Percentiles rank a stretch among this genome's conserved stretches.
phyloP scores from a whole-genome alignment of 2,113 vertebrate species.

The Mesocricetus auratus region DNA sequence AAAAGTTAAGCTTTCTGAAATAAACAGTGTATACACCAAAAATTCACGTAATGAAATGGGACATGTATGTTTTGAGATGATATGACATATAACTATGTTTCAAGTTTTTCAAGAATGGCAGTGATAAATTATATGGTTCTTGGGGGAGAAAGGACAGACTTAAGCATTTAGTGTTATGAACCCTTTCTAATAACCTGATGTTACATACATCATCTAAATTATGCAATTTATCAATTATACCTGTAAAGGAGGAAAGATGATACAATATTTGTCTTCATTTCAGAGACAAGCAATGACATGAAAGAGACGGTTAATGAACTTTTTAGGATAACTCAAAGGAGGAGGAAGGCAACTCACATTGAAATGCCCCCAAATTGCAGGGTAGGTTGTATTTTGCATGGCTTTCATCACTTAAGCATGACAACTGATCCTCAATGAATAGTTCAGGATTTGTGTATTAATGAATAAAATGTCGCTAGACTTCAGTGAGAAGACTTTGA shows the following conservation, averaged over 20 bases:
- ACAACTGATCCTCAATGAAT: background rate
- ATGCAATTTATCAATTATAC: slow-evolving; percentile 69
- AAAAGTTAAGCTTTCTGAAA: background rate
- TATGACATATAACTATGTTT: slow-evolving; percentile 15
- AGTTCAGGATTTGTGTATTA: background rate
- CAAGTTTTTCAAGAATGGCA: background rate
- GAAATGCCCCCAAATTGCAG: background rate
- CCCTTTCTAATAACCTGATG: slow-evolving; percentile 49
- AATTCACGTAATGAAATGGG: background rate
- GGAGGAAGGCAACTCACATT: background rate
- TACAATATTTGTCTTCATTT: slow-evolving; percentile 74
- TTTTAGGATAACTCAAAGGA: background rate
- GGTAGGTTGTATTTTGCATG: background rate
- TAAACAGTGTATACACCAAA: slow-evolving; percentile 13
- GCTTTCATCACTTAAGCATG: background rate
- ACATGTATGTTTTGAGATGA: slow-evolving; percentile 5
- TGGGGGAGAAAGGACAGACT: slow-evolving; percentile 38
- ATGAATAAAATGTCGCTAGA: background rate
- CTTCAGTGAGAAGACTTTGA: background rate
- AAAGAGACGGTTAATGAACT: slow-evolving; percentile 60
- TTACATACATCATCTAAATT: slow-evolving; percentile 69
- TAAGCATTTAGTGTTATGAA: slow-evolving; percentile 52
- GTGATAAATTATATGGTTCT: slow-evolving; percentile 39
- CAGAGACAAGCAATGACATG: background rate
- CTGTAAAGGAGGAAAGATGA: slow-evolving; percentile 49